Evolutionary conservation across 2,888 invertebrate species (phyloP).

Genomic region (Drosophila austrosaltans): DNA sequence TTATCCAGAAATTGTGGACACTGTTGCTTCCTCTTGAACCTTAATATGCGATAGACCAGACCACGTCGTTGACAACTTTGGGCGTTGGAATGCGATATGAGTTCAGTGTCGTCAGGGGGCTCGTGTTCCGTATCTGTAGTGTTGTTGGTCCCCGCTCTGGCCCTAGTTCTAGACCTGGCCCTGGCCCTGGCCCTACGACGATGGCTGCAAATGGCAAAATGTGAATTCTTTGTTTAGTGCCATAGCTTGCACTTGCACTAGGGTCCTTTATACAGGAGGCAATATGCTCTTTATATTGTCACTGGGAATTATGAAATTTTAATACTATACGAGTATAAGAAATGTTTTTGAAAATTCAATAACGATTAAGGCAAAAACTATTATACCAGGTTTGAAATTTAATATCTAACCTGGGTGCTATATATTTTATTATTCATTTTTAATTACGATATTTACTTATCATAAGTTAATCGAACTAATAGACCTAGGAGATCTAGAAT

Average conservation of each 20-base stretch:
- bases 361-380: no score
- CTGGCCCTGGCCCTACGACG: conserved; percentile 45
- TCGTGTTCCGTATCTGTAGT: conserved; percentile 77
- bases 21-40: conserved; percentile 60
- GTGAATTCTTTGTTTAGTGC: conserved; percentile 26
- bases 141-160: conserved; percentile 5
- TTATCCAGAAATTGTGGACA: conserved; percentile 81
- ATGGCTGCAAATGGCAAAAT: conserved; percentile 59
- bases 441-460: no score
- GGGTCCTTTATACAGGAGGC: conserved; percentile 3
- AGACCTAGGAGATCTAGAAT: no score
- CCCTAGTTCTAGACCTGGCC: conserved; percentile 1
- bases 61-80: conserved; percentile 57
- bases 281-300: neutral
- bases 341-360: neutral
- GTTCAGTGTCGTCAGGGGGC: conserved; percentile 70
- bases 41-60: conserved; percentile 65
- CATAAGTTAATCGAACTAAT: no score
- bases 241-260: conserved; percentile 10
- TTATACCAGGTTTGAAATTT: no score
- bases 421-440: no score
- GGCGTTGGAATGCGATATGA: conserved; percentile 75
- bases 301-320: neutral
- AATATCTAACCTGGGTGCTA: no score
- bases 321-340: neutral